Percentiles rank a stretch among this genome's conserved stretches.
These are phyloP conservation scores for Anthopleura sola DNA, from an alignment of 64 coral and sea anemone genomes.

Conservation along the genomic window DNA sequence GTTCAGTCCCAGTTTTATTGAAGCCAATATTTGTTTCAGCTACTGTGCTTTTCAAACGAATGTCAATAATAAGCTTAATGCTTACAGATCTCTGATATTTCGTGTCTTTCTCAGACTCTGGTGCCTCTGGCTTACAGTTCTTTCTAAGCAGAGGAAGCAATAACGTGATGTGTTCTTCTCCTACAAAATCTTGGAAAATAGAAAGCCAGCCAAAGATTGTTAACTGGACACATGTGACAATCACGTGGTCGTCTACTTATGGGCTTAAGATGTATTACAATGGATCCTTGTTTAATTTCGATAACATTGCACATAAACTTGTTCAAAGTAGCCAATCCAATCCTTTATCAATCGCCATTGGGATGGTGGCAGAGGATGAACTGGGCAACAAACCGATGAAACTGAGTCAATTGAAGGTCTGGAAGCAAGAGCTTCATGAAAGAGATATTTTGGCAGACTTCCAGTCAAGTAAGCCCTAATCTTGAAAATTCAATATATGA, in stretches of 20 bases:
- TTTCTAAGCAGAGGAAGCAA: slow-evolving; percentile 19
- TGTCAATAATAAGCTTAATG: too few relatives aligned
- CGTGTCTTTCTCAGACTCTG: background rate
- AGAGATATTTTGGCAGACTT: background rate
- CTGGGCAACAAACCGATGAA: background rate
- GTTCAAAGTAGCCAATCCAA: background rate
- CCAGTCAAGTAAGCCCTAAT: background rate
- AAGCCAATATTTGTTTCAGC: too few relatives aligned
- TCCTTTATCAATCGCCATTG: background rate
- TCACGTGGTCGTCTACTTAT: slow-evolving; percentile 21
- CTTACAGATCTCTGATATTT: too few relatives aligned
- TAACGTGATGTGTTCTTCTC: slow-evolving; percentile 13
- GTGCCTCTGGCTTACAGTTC: background rate
- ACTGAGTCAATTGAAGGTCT: background rate
- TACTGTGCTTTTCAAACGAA: too few relatives aligned
- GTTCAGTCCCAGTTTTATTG: too few relatives aligned
- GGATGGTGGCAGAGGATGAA: background rate
- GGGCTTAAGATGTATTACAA: slow-evolving; percentile 44
- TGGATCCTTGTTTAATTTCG: background rate
- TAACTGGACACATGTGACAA: slow-evolving; percentile 6
- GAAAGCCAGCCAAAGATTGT: background rate
- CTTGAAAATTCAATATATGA: too few relatives aligned
- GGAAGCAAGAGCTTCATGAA: background rate
- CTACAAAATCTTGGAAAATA: slow-evolving; percentile 12
- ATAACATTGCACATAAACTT: background rate